These are phyloP conservation scores for Neosilurus hyrtlii DNA, from an alignment of 2,797 vertebrate species.

Conservation along the genomic window DNA sequence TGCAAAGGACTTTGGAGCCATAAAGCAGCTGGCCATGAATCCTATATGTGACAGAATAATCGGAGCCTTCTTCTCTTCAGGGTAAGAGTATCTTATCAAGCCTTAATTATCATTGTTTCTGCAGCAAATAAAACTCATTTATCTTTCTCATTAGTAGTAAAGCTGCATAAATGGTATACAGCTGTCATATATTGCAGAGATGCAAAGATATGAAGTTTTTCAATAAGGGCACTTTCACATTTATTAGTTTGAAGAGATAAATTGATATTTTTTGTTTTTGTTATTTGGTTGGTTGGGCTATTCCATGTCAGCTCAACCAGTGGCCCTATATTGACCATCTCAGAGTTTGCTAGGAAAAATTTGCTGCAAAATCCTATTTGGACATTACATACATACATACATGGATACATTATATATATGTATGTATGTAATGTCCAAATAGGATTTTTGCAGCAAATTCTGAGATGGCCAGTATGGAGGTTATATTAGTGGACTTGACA, in stretches of 20 bases:
- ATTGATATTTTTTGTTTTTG: background rate
- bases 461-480: too few relatives aligned
- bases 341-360: background rate
- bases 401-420: too few relatives aligned
- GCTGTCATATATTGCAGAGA: background rate
- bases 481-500: too few relatives aligned
- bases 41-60: constrained; percentile 78
- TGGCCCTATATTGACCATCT: too few relatives aligned
- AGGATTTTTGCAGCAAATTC: too few relatives aligned
- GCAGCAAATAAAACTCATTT: background rate
- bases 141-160: background rate
- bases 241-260: background rate
- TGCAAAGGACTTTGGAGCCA: constrained; percentile 66
- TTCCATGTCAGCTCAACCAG: too few relatives aligned
- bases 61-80: constrained; percentile 71
- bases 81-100: constrained; percentile 59
- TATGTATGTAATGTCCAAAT: too few relatives aligned
- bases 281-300: background rate
- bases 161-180: background rate
- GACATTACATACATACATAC: too few relatives aligned
- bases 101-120: background rate
- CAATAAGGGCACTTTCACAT: background rate
- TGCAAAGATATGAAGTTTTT: background rate
- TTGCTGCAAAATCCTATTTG: too few relatives aligned
- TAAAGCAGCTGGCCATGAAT: constrained; percentile 71